Conservation (phyloP, 2,113 vertebrate genomes). For the Hyperoodon ampullatus region DNA sequence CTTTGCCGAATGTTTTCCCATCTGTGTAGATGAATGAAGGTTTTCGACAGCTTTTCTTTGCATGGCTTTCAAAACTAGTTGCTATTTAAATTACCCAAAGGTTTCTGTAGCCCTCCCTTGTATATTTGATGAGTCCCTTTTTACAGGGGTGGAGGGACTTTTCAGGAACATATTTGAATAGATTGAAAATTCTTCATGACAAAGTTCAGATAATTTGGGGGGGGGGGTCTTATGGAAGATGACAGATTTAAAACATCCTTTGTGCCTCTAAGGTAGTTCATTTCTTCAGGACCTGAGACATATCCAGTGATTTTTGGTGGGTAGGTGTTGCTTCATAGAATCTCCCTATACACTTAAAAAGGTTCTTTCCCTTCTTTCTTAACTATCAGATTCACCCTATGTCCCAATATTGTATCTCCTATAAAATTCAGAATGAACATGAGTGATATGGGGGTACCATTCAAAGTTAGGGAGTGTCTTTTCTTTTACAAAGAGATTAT, state of each 20-base stretch:
- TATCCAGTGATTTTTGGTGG: neutral
- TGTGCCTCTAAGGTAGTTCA: neutral
- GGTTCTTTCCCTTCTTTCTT: neutral
- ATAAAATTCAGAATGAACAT: neutral
- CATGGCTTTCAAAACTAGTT: neutral
- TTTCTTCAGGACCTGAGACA: neutral
- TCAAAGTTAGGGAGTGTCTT: neutral
- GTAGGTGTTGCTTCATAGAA: neutral
- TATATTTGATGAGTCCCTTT: neutral
- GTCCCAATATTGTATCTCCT: neutral
- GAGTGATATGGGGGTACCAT: neutral
- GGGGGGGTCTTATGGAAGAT: neutral
- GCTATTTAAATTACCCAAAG: neutral
- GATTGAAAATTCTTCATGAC: neutral
- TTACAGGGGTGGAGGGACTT: neutral
- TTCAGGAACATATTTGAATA: constrained; percentile 1
- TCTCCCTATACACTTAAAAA: neutral
- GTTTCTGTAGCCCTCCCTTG: neutral
- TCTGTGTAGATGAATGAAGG: constrained; percentile 7
- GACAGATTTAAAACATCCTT: neutral
- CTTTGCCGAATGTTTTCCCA: neutral
- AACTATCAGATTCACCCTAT: neutral
- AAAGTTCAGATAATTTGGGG: neutral
- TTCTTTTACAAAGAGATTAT: constrained; percentile 21
- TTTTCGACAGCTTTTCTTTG: constrained; percentile 38